These are phyloP conservation scores for Lacerta agilis DNA, from an alignment of 2,797 vertebrate species.

Conservation along the genomic window DNA sequence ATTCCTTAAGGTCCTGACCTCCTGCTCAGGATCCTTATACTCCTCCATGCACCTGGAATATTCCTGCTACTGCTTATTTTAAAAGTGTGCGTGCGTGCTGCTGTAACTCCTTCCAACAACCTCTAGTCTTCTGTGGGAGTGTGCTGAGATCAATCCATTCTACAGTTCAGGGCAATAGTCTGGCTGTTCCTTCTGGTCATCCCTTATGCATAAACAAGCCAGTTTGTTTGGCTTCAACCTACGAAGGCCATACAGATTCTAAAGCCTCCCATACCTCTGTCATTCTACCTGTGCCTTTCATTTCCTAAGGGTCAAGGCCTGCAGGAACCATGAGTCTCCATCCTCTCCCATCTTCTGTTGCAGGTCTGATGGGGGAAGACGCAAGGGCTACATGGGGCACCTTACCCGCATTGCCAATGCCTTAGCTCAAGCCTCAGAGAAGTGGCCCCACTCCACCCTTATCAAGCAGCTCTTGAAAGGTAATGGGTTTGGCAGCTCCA, in stretches of 20 bases:
- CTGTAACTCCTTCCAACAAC: neutral
- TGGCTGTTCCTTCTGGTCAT: neutral
- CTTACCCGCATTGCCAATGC: constrained; percentile 76
- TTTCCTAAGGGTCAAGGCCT: neutral
- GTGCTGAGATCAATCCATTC: neutral
- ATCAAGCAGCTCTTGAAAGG: constrained; percentile 74
- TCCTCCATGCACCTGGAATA: neutral
- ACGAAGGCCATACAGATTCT: neutral
- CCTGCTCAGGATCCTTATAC: neutral
- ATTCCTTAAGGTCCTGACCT: neutral
- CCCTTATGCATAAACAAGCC: neutral
- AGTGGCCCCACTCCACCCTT: constrained; percentile 70
- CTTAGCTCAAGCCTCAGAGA: constrained; percentile 73
- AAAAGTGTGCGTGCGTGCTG: too few species aligned
- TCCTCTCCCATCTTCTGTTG: neutral
- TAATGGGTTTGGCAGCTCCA: constrained; percentile 34
- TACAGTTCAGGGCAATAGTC: neutral
- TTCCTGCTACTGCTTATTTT: neutral
- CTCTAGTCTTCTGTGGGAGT: neutral
- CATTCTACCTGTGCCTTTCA: neutral
- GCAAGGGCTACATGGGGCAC: constrained; percentile 80
- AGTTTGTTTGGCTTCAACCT: neutral
- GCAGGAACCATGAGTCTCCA: neutral
- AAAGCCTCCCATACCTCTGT: neutral
- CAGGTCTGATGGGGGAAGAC: constrained; percentile 72